phyloP scores from a whole-genome alignment of 2,888 invertebrate species.

The Cephus spinipes region DNA sequence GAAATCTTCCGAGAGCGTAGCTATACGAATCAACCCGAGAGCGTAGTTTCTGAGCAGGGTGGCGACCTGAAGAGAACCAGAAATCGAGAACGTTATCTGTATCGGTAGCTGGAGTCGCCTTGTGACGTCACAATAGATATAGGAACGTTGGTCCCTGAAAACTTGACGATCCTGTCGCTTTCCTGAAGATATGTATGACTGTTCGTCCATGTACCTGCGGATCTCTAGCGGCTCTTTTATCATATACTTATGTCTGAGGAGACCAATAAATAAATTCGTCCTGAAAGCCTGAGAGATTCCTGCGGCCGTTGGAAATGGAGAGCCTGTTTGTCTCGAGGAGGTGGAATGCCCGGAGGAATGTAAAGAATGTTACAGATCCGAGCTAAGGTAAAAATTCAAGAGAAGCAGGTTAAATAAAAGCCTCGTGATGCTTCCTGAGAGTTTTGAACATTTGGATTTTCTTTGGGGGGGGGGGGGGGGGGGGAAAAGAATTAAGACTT shows the following conservation, averaged over 20 bases:
- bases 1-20: too few species aligned
- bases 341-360: neutral
- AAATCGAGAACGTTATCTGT: too few species aligned
- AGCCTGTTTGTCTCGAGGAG: neutral
- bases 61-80: too few species aligned
- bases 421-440: neutral
- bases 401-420: neutral
- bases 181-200: neutral
- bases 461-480: fast-evolving
- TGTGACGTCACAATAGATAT: too few species aligned
- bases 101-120: too few species aligned
- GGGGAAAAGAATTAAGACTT: neutral
- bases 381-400: neutral
- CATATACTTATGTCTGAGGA: neutral
- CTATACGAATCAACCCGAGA: too few species aligned
- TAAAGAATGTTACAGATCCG: neutral
- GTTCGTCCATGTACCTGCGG: neutral
- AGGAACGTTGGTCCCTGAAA: neutral
- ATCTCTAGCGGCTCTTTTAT: neutral
- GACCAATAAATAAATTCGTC: neutral
- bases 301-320: neutral
- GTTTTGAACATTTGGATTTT: neutral
- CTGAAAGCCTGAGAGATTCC: neutral
- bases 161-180: neutral
- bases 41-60: too few species aligned